Percentiles rank a stretch among this genome's conserved stretches.
These are phyloP conservation scores for Oryzias melastigma DNA, from an alignment of 2,113 vertebrate genomes.

Conservation along the genomic window DNA sequence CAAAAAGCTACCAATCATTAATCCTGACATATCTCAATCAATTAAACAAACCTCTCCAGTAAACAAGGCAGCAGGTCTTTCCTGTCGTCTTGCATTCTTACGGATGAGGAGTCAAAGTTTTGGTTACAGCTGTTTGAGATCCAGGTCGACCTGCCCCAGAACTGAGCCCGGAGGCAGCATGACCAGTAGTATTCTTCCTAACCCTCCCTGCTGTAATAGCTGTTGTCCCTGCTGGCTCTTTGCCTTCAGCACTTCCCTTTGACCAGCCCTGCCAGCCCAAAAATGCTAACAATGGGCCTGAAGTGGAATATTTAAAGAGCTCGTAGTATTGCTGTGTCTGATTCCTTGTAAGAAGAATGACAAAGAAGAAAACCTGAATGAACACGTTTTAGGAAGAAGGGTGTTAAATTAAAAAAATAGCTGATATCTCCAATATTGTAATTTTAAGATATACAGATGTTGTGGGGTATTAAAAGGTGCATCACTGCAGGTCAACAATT, in stretches of 20 bases:
- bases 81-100: constrained; percentile 45
- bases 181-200: constrained; percentile 61
- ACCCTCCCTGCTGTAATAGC: constrained; percentile 66
- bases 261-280: constrained; percentile 46
- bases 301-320: constrained; percentile 18
- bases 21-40: constrained; percentile 23
- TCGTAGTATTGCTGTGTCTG: neutral
- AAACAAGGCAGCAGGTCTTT: constrained; percentile 36
- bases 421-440: too few species aligned
- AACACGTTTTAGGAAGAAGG: too few species aligned
- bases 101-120: constrained; percentile 56
- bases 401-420: too few species aligned
- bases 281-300: constrained; percentile 66
- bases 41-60: constrained; percentile 22
- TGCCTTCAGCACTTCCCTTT: constrained; percentile 62
- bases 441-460: too few species aligned
- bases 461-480: too few species aligned
- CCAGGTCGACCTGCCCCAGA: constrained; percentile 69
- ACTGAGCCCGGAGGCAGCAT: constrained; percentile 55
- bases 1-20: constrained; percentile 23
- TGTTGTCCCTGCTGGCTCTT: constrained; percentile 64
- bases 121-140: constrained; percentile 49
- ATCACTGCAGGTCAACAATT: too few species aligned
- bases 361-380: too few species aligned
- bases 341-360: too few species aligned